Evolutionary conservation across 2,113 vertebrate genomes (phyloP).

Genomic region (Miniopterus natalensis): DNA sequence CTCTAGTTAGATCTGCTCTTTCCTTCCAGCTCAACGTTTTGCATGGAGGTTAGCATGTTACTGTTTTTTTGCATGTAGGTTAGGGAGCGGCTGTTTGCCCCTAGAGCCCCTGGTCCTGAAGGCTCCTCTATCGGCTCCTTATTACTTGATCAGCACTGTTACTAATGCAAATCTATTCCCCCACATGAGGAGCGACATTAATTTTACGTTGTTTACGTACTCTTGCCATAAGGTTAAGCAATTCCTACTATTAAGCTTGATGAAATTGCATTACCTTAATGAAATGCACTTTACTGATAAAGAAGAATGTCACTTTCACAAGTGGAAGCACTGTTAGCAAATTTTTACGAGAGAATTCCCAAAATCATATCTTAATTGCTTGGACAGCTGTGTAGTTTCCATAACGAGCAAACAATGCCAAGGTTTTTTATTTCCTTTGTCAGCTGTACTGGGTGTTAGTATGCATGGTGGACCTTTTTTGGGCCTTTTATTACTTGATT

Average conservation of each 20-base stretch:
- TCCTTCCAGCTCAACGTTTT: conserved; percentile 29
- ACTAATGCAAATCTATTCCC: conserved; percentile 88
- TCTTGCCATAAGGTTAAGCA: conserved; percentile 92
- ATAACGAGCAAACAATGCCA: conserved; percentile 93
- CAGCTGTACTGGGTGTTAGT: conserved; percentile 92
- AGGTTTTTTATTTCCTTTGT: conserved; percentile 93
- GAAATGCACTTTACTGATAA: conserved; percentile 92
- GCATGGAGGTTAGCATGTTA: conserved; percentile 64
- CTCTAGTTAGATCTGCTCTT: conserved; percentile 15
- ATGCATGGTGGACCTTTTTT: conserved; percentile 92
- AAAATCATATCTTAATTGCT: conserved; percentile 94
- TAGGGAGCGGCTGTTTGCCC: conserved; percentile 68
- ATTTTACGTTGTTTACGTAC: conserved; percentile 91
- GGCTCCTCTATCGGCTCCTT: conserved; percentile 68
- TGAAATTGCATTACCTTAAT: conserved; percentile 92
- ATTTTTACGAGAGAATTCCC: conserved; percentile 93
- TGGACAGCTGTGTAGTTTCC: conserved; percentile 93
- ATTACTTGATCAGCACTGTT: conserved; percentile 87
- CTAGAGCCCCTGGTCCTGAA: conserved; percentile 75
- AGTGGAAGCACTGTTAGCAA: conserved; percentile 92
- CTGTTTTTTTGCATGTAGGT: conserved; percentile 68
- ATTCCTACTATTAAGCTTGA: conserved; percentile 91
- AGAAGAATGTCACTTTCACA: conserved; percentile 93
- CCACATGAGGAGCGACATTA: conserved; percentile 87
- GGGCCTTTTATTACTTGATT: conserved; percentile 94